A percentile compares a stretch with the other conserved stretches of the same genome.
Conservation (phyloP, 2,113 vertebrate genomes). For the Ceyx cyanopectus region DNA sequence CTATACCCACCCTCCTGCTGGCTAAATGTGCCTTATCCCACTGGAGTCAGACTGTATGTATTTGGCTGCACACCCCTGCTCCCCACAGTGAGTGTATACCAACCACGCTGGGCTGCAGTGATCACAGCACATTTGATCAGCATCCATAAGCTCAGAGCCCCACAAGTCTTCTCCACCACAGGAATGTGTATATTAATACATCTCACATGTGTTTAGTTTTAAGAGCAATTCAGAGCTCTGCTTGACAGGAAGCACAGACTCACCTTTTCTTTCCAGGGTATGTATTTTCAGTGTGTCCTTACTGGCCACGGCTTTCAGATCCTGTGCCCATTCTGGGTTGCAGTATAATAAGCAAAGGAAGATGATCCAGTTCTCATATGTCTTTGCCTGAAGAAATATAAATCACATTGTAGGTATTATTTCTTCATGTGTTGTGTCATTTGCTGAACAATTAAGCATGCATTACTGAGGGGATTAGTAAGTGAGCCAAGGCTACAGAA, state of each 20-base stretch:
- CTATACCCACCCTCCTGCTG: not conserved
- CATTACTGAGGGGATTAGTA: not conserved
- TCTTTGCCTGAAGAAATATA: slow-evolving; percentile 7
- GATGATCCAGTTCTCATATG: not conserved
- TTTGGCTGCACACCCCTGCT: not conserved
- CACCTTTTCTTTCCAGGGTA: not conserved
- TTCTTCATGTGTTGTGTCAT: slow-evolving; percentile 18
- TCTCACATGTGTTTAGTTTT: fast-evolving
- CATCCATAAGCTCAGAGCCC: not conserved
- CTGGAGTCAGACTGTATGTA: not conserved
- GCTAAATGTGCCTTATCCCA: not conserved
- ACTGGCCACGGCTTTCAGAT: not conserved
- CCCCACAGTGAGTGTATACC: not conserved
- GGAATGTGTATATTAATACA: not conserved
- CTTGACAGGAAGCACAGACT: not conserved
- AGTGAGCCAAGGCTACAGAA: not conserved
- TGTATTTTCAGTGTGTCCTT: not conserved
- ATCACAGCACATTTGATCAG: fast-evolving
- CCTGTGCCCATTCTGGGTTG: not conserved
- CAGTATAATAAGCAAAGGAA: not conserved
- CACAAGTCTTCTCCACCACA: not conserved
- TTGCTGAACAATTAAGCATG: not conserved
- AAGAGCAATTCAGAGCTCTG: not conserved
- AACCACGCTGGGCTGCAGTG: not conserved
- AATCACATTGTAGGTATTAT: not conserved